Conservation (phyloP, 1,140 invertebrate species). For the Drosophila funebris region DNA sequence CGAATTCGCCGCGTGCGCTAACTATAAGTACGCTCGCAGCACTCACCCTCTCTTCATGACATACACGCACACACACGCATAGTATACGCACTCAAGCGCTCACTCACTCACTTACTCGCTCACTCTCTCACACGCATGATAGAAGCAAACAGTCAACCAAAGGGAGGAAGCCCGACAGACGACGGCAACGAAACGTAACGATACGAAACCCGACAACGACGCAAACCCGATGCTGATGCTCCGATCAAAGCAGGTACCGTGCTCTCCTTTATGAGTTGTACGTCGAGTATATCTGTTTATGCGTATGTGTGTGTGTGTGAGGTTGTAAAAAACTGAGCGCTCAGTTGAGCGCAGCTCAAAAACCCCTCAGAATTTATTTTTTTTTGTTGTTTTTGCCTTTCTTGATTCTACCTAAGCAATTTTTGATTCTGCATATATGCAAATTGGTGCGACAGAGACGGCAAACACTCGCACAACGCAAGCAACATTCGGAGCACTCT, state of each 20-base stretch:
- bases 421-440: constrained; percentile 56
- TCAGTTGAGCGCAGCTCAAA: constrained; percentile 47
- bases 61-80: constrained; percentile 5
- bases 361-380: constrained; percentile 37
- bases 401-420: constrained; percentile 46
- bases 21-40: constrained; percentile 77
- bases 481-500: background rate
- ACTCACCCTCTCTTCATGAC: constrained; percentile 61
- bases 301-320: constrained; percentile 10
- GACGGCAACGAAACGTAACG: constrained; percentile 29
- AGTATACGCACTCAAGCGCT: constrained; percentile 55
- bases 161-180: constrained; percentile 38
- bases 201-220: constrained; percentile 54
- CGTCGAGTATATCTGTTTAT: background rate
- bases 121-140: constrained; percentile 25
- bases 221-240: constrained; percentile 6
- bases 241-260: constrained; percentile 57
- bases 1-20: constrained; percentile 79
- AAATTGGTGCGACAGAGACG: constrained; percentile 58
- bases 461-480: constrained; percentile 3
- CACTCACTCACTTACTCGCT: constrained; percentile 50
- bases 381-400: constrained; percentile 31
- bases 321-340: constrained; percentile 40
- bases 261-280: constrained; percentile 21
- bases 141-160: constrained; percentile 27